Evolutionary conservation across 2,888 invertebrate genomes (phyloP).

Genomic region (Bombyx huttoni): DNA sequence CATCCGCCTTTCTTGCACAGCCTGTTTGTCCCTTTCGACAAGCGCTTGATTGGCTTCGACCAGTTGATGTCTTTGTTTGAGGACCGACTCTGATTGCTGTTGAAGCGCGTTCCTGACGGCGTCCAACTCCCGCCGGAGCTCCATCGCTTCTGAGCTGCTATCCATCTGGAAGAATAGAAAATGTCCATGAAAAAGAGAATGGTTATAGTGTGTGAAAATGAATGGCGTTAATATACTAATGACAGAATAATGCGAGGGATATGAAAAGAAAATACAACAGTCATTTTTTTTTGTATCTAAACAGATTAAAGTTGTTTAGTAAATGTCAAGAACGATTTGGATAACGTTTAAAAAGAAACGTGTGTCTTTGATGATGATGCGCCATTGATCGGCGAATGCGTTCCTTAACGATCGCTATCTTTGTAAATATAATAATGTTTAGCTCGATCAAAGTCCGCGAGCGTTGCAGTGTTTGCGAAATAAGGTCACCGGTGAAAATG

Average conservation of each 20-base stretch:
- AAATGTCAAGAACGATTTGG: slow-evolving; percentile 44
- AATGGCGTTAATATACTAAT: too few relatives aligned
- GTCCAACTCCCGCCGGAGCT: slow-evolving; percentile 75
- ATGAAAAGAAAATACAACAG: background rate
- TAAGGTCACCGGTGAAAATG: slow-evolving; percentile 18
- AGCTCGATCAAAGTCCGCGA: slow-evolving; percentile 20
- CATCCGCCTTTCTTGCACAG: slow-evolving; percentile 73
- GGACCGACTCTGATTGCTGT: slow-evolving; percentile 73
- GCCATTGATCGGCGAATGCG: slow-evolving; percentile 21
- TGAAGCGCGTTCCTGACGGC: slow-evolving; percentile 77
- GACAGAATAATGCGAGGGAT: background rate
- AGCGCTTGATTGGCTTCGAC: slow-evolving; percentile 75
- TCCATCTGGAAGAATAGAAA: slow-evolving; percentile 75
- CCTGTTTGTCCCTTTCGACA: slow-evolving; percentile 73
- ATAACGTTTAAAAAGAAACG: slow-evolving; percentile 26
- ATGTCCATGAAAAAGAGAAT: slow-evolving; percentile 1
- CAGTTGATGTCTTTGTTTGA: slow-evolving; percentile 78
- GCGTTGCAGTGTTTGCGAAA: slow-evolving; percentile 10
- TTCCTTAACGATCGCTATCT: slow-evolving; percentile 19
- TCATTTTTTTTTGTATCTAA: background rate
- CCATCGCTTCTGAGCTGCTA: slow-evolving; percentile 74
- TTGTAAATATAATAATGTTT: slow-evolving; percentile 15
- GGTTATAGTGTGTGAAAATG: too few relatives aligned
- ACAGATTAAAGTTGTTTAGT: slow-evolving; percentile 16
- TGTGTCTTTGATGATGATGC: slow-evolving; percentile 21